These are phyloP conservation scores for Nymphicus hollandicus DNA, from an alignment of 2,113 vertebrate genomes.

Conservation along the genomic window DNA sequence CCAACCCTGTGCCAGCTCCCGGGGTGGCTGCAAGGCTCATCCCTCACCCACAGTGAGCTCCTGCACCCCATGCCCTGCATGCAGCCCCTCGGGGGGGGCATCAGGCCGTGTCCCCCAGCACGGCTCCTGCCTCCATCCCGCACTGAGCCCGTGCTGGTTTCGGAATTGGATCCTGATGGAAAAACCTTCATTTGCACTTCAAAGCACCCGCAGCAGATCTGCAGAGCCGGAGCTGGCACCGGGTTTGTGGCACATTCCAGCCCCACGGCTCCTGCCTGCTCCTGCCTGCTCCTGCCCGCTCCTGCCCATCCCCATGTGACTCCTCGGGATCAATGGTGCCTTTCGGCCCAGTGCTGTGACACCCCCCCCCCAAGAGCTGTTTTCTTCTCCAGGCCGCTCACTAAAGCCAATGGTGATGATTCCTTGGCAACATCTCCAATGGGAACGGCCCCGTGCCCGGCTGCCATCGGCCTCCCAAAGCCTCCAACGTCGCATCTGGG, in stretches of 20 bases:
- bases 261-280: background rate
- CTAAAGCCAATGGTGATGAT: background rate
- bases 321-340: background rate
- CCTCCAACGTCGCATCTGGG: background rate
- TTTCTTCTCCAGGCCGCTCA: no score
- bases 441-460: background rate
- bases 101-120: background rate
- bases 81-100: background rate
- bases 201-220: background rate
- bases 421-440: background rate
- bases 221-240: background rate
- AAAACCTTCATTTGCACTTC: background rate
- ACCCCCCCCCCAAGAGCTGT: no score
- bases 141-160: no score
- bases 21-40: accelerated
- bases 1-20: accelerated
- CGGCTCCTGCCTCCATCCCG: accelerated
- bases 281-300: background rate
- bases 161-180: background rate
- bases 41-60: accelerated
- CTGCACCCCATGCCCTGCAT: accelerated
- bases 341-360: no score
- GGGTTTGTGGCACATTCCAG: background rate
- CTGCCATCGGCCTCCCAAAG: background rate
- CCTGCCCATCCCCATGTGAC: no score